Evolutionary conservation across 2,797 vertebrate genomes (phyloP).

Genomic region (Xiphophorus birchmanni): DNA sequence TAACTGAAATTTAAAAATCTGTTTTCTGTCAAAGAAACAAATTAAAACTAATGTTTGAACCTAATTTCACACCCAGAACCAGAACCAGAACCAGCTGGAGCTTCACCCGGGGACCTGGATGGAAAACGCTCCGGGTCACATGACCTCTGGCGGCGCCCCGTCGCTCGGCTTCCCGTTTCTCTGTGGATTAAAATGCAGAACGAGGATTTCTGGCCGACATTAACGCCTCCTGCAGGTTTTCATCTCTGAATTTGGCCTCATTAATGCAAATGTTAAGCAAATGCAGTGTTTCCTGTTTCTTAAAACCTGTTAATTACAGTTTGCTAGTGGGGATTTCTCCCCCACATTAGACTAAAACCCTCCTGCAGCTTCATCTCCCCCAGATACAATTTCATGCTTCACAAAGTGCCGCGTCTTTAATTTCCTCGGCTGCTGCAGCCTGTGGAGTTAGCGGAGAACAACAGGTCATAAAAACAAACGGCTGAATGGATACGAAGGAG

Average conservation of each 20-base stretch:
- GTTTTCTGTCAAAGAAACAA: no score
- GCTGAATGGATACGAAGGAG: not conserved
- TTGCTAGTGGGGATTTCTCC: not conserved
- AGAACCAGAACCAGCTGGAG: no score
- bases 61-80: no score
- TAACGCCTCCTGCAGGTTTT: not conserved
- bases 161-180: not conserved
- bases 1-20: no score
- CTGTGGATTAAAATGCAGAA: not conserved
- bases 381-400: constrained; percentile 42
- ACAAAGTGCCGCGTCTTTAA: constrained; percentile 32
- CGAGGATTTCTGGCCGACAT: not conserved
- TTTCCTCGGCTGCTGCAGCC: constrained; percentile 8
- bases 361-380: constrained; percentile 22
- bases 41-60: no score
- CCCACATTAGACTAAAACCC: constrained; percentile 11
- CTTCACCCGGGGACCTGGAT: no score
- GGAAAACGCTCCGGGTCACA: no score
- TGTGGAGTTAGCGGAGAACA: not conserved
- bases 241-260: not conserved
- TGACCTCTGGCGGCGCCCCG: no score
- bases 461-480: constrained; percentile 2
- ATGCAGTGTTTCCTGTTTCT: constrained; percentile 6
- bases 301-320: constrained; percentile 8
- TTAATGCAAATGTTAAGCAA: constrained; percentile 8